A percentile compares a stretch with the other conserved stretches of the same genome.
These are phyloP conservation scores for Mesocentrotus franciscanus DNA, from an alignment of 53 echinoderm and acorn worm species.

Conservation along the genomic window DNA sequence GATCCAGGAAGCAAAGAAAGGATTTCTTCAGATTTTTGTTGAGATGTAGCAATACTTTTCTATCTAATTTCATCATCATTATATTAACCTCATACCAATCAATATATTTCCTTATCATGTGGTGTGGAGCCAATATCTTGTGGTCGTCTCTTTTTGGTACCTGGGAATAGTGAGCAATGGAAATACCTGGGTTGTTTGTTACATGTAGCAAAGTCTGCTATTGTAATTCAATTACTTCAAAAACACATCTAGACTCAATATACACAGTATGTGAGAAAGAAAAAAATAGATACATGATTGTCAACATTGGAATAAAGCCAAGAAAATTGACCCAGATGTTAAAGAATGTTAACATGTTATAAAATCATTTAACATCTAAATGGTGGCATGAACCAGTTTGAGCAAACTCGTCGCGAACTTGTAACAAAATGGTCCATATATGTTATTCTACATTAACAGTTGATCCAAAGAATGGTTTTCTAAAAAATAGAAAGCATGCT, in stretches of 20 bases:
- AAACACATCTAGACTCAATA: neutral
- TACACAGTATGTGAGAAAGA: neutral
- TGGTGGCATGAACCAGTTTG: neutral
- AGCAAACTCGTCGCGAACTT: neutral
- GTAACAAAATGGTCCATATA: neutral
- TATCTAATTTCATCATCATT: neutral
- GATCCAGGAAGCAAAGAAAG: too few relatives aligned
- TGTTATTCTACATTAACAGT: neutral
- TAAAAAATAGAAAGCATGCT: neutral
- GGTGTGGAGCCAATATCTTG: neutral
- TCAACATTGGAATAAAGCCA: neutral
- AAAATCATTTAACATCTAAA: neutral
- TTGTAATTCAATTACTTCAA: too few relatives aligned
- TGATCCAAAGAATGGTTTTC: neutral
- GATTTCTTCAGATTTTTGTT: neutral
- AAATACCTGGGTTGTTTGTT: neutral
- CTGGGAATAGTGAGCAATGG: neutral
- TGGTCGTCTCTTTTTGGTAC: neutral
- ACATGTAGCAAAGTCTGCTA: neutral
- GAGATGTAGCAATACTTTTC: neutral
- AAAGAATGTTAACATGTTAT: too few relatives aligned
- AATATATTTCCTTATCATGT: neutral
- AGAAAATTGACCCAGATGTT: neutral
- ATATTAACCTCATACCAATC: neutral
- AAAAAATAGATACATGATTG: neutral